A percentile compares a stretch with the other conserved stretches of the same genome.
These are phyloP conservation scores for Eidolon dupreanum DNA, from an alignment of 2,797 vertebrate species.

Conservation along the genomic window DNA sequence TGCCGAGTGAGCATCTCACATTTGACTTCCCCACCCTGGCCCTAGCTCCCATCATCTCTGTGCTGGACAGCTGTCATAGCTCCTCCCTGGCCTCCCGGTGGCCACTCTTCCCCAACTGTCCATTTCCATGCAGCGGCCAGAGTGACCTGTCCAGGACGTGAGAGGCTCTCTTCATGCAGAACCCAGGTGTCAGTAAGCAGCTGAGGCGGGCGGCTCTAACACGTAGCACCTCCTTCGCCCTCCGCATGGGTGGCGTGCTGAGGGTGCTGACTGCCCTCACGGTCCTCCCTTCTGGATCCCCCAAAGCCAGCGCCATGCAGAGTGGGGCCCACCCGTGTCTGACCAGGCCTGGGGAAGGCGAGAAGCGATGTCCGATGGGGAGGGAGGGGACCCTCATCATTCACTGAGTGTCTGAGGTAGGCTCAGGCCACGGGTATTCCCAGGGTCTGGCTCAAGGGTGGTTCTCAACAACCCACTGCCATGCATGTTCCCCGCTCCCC, in stretches of 20 bases:
- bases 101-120: fast-evolving
- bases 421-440: not conserved
- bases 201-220: not conserved
- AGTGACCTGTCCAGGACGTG: not conserved
- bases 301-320: not conserved
- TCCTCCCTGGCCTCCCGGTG: not conserved
- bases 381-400: fast-evolving
- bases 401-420: not conserved
- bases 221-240: fast-evolving
- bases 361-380: not conserved
- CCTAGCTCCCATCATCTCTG: not conserved
- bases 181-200: not conserved
- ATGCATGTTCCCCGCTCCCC: not conserved
- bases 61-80: not conserved
- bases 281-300: not conserved
- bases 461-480: not conserved
- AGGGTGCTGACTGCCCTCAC: too few relatives aligned
- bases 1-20: fast-evolving
- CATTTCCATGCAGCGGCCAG: not conserved
- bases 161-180: not conserved
- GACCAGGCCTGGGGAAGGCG: not conserved
- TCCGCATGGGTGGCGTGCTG: fast-evolving
- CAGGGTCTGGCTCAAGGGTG: not conserved
- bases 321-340: not conserved
- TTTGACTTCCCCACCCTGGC: not conserved